Base-by-base conservation (phyloP, 1,140 invertebrate genomes). In the Brachionus sp. region DNA sequence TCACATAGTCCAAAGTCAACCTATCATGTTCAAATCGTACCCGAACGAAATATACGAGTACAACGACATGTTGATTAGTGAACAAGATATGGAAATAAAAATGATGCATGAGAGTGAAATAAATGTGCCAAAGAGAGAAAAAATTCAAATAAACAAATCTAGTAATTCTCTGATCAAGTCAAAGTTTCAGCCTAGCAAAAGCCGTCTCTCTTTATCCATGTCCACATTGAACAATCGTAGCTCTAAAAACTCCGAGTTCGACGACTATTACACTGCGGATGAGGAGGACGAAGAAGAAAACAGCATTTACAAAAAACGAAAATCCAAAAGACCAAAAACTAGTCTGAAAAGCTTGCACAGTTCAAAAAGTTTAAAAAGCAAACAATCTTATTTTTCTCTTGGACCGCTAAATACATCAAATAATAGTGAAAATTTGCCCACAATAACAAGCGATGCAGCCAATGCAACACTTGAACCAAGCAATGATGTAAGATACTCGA, bases 1-100 rank as follows among this genome's bases (percentile, higher is more conserved):
- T 86, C 89, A 96, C n/a, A 93, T 98, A 33, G 96, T 96, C 87
- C 93, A 95, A 84, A 94, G 94, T 29, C 77, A 80, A 12, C 77
- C 77, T 9, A 68, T 84, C 3, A 83, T 84, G 77, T 46, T 39
- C 29, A n/a, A 44, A 73, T 25, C 25, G 5, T 53, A 82, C 85
- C 85, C 39, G 70, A 50, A 35, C n/a, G 70, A 75, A 13, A 50
- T 39, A 13, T 44, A 75, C 19, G 39, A 75, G 3, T 75, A 25
- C 19, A 75, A 75, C 12, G 39, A 46, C 23, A 75, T 44, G 3
- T 46, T 46, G 12, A 19, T 25, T n/a, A 16, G n/a, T 10, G 29
- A 19, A 12, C 23, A 29, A n/a, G 35, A 33, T 25, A 16, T 66
- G 2, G 64, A 70, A 70, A 70, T 39, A 10, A 13, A 37, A 70